Base-by-base conservation (phyloP, 2,113 vertebrate genomes). In the Tupaia chinensis region DNA sequence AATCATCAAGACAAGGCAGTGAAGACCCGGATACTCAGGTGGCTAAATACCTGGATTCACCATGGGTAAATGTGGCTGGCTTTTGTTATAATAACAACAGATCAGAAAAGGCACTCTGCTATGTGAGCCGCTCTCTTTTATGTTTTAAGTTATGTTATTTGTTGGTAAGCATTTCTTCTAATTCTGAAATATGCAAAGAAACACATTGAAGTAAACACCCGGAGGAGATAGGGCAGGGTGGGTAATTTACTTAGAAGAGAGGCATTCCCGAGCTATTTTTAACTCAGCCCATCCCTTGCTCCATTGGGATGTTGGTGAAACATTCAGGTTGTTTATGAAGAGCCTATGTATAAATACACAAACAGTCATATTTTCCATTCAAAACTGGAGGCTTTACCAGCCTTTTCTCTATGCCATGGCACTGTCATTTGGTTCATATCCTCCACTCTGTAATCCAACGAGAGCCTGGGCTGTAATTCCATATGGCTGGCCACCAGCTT, bases 381-480 rank as follows among this genome's bases (percentile, higher is more conserved):
- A 95, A 60, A 84, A 61, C 88, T 4, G 81, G 94, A 97, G 88
- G 66, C 91, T 82, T 78, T 78, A 93, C 85, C 92, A 89, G 72
- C 56, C 81, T 95, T 91, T 66, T 93, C 76, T 91, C 44, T 11
- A 73, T 32, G 94, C 80, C 90, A 89, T 65, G 94, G 56, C 86
- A 92, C 89, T 94, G 95, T 96, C 93, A 94, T 97, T 97, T 96
- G 76, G 68, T 95, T 93, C 79, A 0, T 22, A 66, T 54, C 76
- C 93, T 85, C 19, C 73, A 95, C 86, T 97, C 94, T 97, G 73
- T 97, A 97, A 98, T 97, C 96, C 94, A 7, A 60, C 0, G 1
- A 93, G 93, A 96, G 95, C 86, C 95, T 70, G 96, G 93, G 97
- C 94, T 98, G 83, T 97, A 97, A 98, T 97, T 97, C 96, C 94